Base-by-base conservation (phyloP, 1,140 invertebrate species). In the Ceratina japonica region DNA sequence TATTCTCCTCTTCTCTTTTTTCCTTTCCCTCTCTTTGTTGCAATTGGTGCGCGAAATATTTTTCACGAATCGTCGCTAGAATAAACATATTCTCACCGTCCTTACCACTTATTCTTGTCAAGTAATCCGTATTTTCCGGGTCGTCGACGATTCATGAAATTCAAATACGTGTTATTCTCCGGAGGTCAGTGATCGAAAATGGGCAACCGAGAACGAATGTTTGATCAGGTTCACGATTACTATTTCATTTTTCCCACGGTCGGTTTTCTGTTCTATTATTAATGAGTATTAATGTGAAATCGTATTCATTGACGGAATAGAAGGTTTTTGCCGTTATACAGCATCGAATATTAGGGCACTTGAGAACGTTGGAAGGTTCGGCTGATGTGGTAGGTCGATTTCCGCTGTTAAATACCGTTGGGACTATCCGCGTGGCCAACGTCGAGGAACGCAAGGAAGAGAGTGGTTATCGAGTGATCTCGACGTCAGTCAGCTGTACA, bases 391-490 rank as follows among this genome's bases (percentile, higher is more conserved):
- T 18, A 31, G 27, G 27, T 18, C 37, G 22, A 68, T 52, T 3
- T 27, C n/a, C 1, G 27, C 3, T 37, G 54, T 44, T 22, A 59
- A 37, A 27, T 18, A 58, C 58, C 54, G n/a, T 4, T 27, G 22
- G 22, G 13, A 27, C 10, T 27, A 0, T 27, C 5, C 59, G 3
- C 59, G 24, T 4, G 8, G 10, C 10, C 44, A 24, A 71, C 54
- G 18, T 58, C 37, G 75, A 12, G n/a, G 59, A 27, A 65, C 58
- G 68, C 62, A 44, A 44, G 56, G 69, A 44, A 59, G 44, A 10
- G 20, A 69, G 64, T 18, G 64, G 68, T 63, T 65, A 78, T 75
- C 78, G 58, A 76, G 58, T 56, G 59, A 82, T 65, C 81, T 78
- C 58, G n/a, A 71, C 69, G 69, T 59, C 31, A 71, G 37, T 59